Conservation (phyloP, 2,797 vertebrate species). For the Emys orbicularis region DNA sequence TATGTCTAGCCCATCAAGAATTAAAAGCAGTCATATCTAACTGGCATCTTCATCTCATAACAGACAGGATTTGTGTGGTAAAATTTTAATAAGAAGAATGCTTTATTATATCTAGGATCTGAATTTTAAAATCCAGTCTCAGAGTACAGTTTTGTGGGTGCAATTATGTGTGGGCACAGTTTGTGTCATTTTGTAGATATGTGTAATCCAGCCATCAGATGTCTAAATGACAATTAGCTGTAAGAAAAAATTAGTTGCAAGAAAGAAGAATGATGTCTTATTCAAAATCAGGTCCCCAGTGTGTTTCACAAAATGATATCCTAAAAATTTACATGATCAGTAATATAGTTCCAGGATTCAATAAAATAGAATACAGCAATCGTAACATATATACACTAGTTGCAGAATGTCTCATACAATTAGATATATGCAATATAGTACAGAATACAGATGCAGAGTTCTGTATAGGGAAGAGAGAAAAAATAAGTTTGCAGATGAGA, state of each 20-base stretch:
- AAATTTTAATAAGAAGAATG: background rate
- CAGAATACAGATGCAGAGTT: background rate
- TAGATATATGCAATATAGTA: background rate
- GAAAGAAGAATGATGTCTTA: background rate
- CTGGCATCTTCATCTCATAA: background rate
- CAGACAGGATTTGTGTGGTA: background rate
- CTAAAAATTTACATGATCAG: background rate
- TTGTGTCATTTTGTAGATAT: background rate
- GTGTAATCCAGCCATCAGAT: background rate
- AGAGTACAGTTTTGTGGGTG: background rate
- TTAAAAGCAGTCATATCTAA: background rate
- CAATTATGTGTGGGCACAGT: background rate
- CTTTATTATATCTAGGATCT: background rate
- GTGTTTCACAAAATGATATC: background rate
- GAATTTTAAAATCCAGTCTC: background rate
- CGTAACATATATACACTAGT: background rate
- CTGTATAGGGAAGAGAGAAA: background rate
- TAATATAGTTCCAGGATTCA: background rate
- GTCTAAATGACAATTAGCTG: background rate
- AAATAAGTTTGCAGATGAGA: background rate
- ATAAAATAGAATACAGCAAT: background rate
- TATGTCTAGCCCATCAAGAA: conserved; percentile 74
- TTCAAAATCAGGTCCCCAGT: background rate
- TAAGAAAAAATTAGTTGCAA: background rate
- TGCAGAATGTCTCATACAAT: background rate